A percentile compares a stretch with the other conserved stretches of the same genome.
These are phyloP conservation scores for Dynastes tityus DNA, from an alignment of 2,888 invertebrate genomes.

Conservation along the genomic window DNA sequence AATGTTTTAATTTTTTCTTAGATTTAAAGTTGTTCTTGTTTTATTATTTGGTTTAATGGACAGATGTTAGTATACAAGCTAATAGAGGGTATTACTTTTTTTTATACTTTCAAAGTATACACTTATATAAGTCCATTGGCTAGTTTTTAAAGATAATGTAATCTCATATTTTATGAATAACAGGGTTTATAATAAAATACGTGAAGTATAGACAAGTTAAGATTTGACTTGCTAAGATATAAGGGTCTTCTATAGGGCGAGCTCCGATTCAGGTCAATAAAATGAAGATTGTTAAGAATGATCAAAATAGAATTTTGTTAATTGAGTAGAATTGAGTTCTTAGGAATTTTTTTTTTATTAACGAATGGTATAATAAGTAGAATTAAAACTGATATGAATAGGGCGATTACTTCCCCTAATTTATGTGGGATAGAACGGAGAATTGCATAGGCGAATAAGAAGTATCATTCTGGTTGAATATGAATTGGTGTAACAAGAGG, in stretches of 20 bases:
- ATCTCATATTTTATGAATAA: conserved; percentile 74
- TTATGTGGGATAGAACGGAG: conserved; percentile 87
- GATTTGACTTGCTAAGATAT: conserved; percentile 76
- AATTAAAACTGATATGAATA: conserved; percentile 77
- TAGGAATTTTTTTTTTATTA: conserved; percentile 73
- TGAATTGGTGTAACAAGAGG: conserved; percentile 80
- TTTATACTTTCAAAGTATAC: conserved; percentile 82
- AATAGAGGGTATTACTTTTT: conserved; percentile 75
- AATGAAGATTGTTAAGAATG: conserved; percentile 73
- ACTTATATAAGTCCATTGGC: conserved; percentile 80
- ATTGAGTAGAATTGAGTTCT: conserved; percentile 76
- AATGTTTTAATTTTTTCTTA: conserved; percentile 70
- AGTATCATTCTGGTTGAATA: conserved; percentile 90
- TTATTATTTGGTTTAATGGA: conserved; percentile 66
- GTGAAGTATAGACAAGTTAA: conserved; percentile 75
- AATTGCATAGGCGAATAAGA: conserved; percentile 87
- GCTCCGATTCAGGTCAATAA: conserved; percentile 83
- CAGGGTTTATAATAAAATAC: conserved; percentile 74
- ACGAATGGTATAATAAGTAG: conserved; percentile 76
- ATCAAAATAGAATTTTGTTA: conserved; percentile 77
- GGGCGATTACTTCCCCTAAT: conserved; percentile 81
- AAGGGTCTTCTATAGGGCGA: conserved; percentile 80
- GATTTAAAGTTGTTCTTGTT: conserved; percentile 72
- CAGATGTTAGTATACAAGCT: conserved; percentile 68
- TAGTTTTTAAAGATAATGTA: conserved; percentile 70